A percentile compares a stretch with the other conserved stretches of the same genome.
phyloP scores from a whole-genome alignment of 2,888 invertebrate species.

The Synanthedon formicaeformis region DNA sequence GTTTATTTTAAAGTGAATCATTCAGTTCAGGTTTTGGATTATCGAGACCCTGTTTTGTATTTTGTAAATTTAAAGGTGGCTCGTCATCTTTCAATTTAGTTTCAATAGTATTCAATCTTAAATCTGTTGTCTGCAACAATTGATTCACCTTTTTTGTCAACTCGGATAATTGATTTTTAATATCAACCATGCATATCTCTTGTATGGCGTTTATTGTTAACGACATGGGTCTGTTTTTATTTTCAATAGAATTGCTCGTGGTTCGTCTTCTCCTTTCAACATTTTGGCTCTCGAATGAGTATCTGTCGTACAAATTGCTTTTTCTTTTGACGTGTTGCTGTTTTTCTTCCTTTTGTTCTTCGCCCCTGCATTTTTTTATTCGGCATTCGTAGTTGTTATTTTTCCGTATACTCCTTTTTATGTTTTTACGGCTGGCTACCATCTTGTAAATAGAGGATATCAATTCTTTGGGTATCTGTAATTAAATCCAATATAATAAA shows the following conservation, averaged over 20 bases:
- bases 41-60: no score
- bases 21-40: no score
- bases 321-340: slow-evolving; percentile 49
- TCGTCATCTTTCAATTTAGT: slow-evolving; percentile 31
- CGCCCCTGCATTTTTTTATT: slow-evolving; percentile 35
- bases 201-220: slow-evolving; percentile 54
- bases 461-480: slow-evolving; percentile 78
- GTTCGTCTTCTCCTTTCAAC: slow-evolving; percentile 50
- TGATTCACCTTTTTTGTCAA: slow-evolving; percentile 52
- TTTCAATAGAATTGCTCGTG: slow-evolving; percentile 35
- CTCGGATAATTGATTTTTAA: slow-evolving; percentile 51
- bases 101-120: slow-evolving; percentile 36
- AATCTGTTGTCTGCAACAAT: slow-evolving; percentile 41
- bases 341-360: slow-evolving; percentile 29
- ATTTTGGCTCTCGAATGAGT: slow-evolving; percentile 51
- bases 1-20: no score
- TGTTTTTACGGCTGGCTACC: slow-evolving; percentile 76
- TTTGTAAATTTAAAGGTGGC: slow-evolving; percentile 16
- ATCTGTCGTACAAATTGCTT: slow-evolving; percentile 55
- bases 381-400: slow-evolving; percentile 59
- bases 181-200: slow-evolving; percentile 62
- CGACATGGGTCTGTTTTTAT: slow-evolving; percentile 40
- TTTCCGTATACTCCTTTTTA: slow-evolving; percentile 64
- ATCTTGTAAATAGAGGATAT: slow-evolving; percentile 80
- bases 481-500: slow-evolving; percentile 4